These are phyloP conservation scores for Bombus difficillimus DNA, from an alignment of 1,140 invertebrate genomes.

Conservation along the genomic window DNA sequence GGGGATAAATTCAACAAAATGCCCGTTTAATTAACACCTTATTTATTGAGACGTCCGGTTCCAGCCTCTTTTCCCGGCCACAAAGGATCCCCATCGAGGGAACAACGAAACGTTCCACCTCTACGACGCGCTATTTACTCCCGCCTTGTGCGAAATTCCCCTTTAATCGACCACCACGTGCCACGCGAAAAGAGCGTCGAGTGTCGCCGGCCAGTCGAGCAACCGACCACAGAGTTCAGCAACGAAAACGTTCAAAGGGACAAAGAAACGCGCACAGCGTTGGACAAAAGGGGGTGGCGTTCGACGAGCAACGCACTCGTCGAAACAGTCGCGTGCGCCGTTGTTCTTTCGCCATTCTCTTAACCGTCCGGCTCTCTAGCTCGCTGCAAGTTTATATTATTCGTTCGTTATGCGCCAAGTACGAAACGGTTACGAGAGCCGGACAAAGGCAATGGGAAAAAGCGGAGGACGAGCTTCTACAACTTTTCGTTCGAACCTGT, in stretches of 20 bases:
- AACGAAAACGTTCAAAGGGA: slow-evolving; percentile 9
- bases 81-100: not conserved
- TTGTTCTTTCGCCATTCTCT: no score
- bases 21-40: slow-evolving; percentile 82
- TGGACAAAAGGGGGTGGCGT: not conserved
- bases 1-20: slow-evolving; percentile 80
- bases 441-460: no score
- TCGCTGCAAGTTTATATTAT: no score
- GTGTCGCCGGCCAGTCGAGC: not conserved
- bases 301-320: not conserved
- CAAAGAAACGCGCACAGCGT: not conserved
- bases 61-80: not conserved
- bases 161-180: not conserved
- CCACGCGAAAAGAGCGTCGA: slow-evolving; percentile 2
- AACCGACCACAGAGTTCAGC: not conserved
- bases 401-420: no score
- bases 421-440: no score
- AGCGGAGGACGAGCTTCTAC: rapidly evolving
- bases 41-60: slow-evolving; percentile 81
- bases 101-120: not conserved
- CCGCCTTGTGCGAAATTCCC: not conserved
- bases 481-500: no score
- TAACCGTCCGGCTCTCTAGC: no score
- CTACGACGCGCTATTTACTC: not conserved
- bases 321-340: not conserved